Conservation (phyloP, 2,888 invertebrate species). For the Euclidia mi region DNA sequence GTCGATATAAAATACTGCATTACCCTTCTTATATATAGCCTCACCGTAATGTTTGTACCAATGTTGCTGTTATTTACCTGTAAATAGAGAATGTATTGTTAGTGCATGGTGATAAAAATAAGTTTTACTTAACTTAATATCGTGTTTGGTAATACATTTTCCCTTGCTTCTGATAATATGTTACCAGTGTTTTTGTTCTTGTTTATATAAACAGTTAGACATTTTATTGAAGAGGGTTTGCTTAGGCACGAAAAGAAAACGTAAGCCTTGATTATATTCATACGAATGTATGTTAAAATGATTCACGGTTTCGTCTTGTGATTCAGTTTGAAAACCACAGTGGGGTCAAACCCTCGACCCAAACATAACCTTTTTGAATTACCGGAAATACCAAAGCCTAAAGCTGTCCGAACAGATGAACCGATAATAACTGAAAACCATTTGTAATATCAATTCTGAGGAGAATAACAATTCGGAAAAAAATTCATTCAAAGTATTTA, state of each 20-base stretch:
- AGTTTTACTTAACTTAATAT: slow-evolving; percentile 7
- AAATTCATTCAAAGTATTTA: no score
- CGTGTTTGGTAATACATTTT: background rate
- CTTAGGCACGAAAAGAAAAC: no score
- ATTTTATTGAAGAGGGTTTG: no score
- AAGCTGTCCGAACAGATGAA: slow-evolving; percentile 40
- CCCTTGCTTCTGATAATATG: no score
- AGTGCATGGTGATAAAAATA: slow-evolving; percentile 46
- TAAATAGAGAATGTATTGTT: slow-evolving; percentile 65
- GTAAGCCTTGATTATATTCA: no score
- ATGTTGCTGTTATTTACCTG: slow-evolving; percentile 68
- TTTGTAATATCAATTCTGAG: background rate
- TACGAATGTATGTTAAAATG: slow-evolving; percentile 22
- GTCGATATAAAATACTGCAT: slow-evolving; percentile 72
- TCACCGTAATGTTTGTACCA: slow-evolving; percentile 48
- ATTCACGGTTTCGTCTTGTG: slow-evolving; percentile 35
- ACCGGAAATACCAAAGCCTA: slow-evolving; percentile 43
- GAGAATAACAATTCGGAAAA: slow-evolving; percentile 5
- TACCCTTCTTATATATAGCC: slow-evolving; percentile 63
- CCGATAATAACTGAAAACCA: slow-evolving; percentile 29
- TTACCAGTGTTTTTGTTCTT: no score
- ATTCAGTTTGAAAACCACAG: slow-evolving; percentile 45
- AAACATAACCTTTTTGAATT: slow-evolving; percentile 42
- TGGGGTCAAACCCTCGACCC: slow-evolving; percentile 32
- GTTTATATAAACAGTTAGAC: no score